Evolutionary conservation across 1,140 invertebrate species (phyloP), one percentile per base, ranked within the genome.

Genomic region (Oppia nitens): DNA sequence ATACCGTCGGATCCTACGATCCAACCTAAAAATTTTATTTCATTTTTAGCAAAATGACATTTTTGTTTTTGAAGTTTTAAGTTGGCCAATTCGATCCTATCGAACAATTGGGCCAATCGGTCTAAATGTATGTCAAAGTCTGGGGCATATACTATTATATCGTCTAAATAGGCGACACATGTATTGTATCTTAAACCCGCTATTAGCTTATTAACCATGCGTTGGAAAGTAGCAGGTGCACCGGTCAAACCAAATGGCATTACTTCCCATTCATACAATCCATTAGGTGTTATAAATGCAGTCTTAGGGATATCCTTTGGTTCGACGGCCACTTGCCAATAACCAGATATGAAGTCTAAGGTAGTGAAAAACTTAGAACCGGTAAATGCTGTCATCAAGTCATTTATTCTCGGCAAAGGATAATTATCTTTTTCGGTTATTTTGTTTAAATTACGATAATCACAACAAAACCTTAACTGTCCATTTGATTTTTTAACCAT

Each of bases 381-480:
- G 3, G 20, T 20, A 0, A 59, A 11, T 2, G 20, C 11, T 2
- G 45, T 3, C 0, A 59, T 6, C 2, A 40, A 9, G 9, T 62
- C 57, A 24, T 45, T 9, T n/a, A 78, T 74, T 3, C 66, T 53
- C 0, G 74, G 76, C 2, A 79, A 57, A 64, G 78, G 77, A 64
- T 72, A 80, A 45, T 61, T 66, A 64, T 79, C 76, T 53, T 66
- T 62, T 0, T 67, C 65, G 0, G 70, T 76, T 0, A 60, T 65
- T 53, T 14, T 4, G 63, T 76, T 75, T 9, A 76, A 55, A 6
- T 51, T 17, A 9, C 75, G 62, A 62, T 71, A 78, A 63, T 79
- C 75, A 0, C 77, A 62, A 66, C 76, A 77, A 55, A 77, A 75
- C n/a, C 75, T 51, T 0, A 64, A 61, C 0, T 60, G 61, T 2